Base-by-base conservation (phyloP, 1,140 invertebrate genomes). In the Hyles vespertilio region DNA sequence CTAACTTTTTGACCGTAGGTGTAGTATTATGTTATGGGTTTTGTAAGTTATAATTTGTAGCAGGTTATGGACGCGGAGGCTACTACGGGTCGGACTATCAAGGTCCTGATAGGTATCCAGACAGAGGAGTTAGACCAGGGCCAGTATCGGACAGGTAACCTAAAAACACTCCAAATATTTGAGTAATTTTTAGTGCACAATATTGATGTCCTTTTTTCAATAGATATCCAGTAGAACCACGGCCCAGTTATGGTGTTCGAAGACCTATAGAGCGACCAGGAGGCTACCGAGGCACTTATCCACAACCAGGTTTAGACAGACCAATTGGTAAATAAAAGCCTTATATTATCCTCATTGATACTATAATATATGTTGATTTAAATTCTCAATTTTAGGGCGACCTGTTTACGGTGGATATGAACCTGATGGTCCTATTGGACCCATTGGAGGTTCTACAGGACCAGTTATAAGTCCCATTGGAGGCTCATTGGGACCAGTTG, bases 221-320 rank as follows among this genome's bases (percentile, higher is more conserved):
- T 60, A 89, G 86, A 57, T 86, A 79, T 70, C 86, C 86, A 3
- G 72, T 80, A 10, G 86, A 89, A 65, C 84, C 84, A 22, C 76
- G 85, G 60, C 85, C 85, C 9, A 81, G 67, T 45, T 86, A 78
- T 59, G 79, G 81, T 32, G 10, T 82, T 51, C 58, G 82, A 67
- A 56, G 82, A 63, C 85, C 84, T 9, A 67, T 77, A 22, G 84
- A 85, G 22, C 67, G 85, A 52, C 86, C 86, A 0, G 81, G 79
- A 40, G 79, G 81, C 5, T 84, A 86, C 52, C 71, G 82, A 10
- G 83, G 83, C 12, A 74, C 66, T n/a, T 89, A 89, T 57, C 80
- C 82, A 1, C 72, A 69, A 34, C 61, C 74, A n/a, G 78, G 79
- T 5, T 56, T 85, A 4, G 81, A 86, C 49, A 76, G 82, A 58